A percentile compares a stretch with the other conserved stretches of the same genome.
phyloP scores from a whole-genome alignment of 1,140 invertebrate genomes.

The Brachionus rubens region DNA sequence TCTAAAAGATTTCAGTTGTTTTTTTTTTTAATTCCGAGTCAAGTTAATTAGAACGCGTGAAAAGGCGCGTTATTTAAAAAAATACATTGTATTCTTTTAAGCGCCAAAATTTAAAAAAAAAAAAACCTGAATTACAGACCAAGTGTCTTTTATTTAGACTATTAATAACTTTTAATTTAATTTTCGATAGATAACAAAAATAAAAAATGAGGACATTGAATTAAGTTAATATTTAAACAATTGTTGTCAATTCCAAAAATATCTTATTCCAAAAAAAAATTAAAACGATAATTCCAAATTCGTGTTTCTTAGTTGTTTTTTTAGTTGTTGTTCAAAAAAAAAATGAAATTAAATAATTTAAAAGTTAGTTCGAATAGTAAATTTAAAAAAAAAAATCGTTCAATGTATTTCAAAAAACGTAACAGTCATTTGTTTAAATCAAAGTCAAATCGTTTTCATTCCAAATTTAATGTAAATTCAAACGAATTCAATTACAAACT shows the following conservation, averaged over 20 bases:
- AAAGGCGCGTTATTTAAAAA: no score
- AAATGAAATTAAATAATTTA: constrained; percentile 32
- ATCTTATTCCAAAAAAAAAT: background rate
- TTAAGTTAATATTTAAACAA: background rate
- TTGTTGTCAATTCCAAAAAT: background rate
- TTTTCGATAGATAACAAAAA: background rate
- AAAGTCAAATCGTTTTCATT: background rate
- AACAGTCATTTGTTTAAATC: constrained; percentile 8
- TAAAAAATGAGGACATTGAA: background rate
- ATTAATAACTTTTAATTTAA: background rate
- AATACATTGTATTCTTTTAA: no score
- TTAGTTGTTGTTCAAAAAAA: background rate
- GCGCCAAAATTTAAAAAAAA: no score
- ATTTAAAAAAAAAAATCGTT: background rate
- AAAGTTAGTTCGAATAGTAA: background rate
- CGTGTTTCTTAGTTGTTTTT: background rate
- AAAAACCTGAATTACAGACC: background rate
- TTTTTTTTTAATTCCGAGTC: no score
- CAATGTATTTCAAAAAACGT: constrained; percentile 18
- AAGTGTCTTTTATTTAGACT: background rate
- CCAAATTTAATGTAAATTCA: background rate
- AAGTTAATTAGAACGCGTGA: no score
- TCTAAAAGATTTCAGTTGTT: no score
- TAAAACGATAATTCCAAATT: no score
- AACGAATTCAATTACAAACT: constrained; percentile 18